A percentile compares a stretch with the other conserved stretches of the same genome.
Evolutionary conservation across 2,888 invertebrate genomes (phyloP).

Genomic region (Epinotia brunnichana): DNA sequence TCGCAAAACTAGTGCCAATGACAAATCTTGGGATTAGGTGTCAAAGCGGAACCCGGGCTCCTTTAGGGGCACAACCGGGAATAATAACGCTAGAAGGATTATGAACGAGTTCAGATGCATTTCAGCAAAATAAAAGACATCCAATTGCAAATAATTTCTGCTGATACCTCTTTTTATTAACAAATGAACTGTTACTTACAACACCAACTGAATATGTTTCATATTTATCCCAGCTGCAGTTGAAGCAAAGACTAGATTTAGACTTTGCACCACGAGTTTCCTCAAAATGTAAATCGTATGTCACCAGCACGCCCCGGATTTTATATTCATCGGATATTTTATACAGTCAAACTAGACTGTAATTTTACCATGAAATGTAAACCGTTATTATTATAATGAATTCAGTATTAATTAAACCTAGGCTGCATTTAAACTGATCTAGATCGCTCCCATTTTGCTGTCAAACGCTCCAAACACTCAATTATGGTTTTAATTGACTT

Average conservation of each 20-base stretch:
- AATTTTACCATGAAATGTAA: neutral
- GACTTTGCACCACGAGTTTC: neutral
- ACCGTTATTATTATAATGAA: slow-evolving; percentile 21
- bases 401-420: slow-evolving; percentile 35
- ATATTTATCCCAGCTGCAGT: neutral
- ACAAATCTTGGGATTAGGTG: too few relatives aligned
- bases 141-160: too few relatives aligned
- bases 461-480: slow-evolving; percentile 62
- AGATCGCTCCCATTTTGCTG: slow-evolving; percentile 17
- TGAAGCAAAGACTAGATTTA: neutral
- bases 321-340: slow-evolving; percentile 14
- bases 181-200: too few relatives aligned
- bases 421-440: slow-evolving; percentile 27
- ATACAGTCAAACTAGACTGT: neutral
- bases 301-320: neutral
- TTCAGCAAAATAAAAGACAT: too few relatives aligned
- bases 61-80: too few relatives aligned
- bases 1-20: too few relatives aligned
- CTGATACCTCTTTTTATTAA: too few relatives aligned
- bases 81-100: too few relatives aligned
- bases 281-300: slow-evolving; percentile 23
- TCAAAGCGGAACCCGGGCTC: too few relatives aligned
- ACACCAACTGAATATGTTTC: too few relatives aligned
- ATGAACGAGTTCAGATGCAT: too few relatives aligned
- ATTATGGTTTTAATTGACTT: slow-evolving; percentile 78